Evolutionary conservation across 1,140 invertebrate species (phyloP).

Genomic region (Polypedilum pembai): DNA sequence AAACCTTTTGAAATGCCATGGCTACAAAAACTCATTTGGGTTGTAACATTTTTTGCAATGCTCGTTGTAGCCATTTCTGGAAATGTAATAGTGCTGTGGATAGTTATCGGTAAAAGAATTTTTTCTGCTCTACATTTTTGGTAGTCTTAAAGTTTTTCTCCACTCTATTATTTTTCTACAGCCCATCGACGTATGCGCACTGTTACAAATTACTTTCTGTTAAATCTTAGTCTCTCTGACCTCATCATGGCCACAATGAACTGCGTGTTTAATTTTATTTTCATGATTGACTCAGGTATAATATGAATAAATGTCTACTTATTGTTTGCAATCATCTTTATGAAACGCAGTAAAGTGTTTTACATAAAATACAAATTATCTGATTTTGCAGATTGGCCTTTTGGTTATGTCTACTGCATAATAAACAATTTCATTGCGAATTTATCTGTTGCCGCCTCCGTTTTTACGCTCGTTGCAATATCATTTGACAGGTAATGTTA

Average conservation of each 20-base stretch:
- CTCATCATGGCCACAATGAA: constrained; percentile 86
- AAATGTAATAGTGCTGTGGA: constrained; percentile 83
- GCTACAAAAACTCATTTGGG: constrained; percentile 56
- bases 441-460: constrained; percentile 78
- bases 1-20: constrained; percentile 37
- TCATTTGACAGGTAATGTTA: constrained; percentile 67
- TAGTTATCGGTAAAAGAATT: constrained; percentile 62
- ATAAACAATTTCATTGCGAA: constrained; percentile 84
- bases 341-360: background rate
- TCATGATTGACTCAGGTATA: constrained; percentile 59
- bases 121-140: background rate
- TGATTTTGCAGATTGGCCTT: constrained; percentile 63
- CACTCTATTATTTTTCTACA: constrained; percentile 34
- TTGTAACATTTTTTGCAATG: constrained; percentile 62
- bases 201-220: constrained; percentile 91
- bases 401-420: constrained; percentile 75
- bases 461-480: constrained; percentile 82
- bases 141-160: background rate
- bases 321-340: background rate
- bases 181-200: constrained; percentile 85
- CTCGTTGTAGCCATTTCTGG: constrained; percentile 69
- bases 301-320: background rate
- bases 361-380: background rate
- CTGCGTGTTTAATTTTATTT: constrained; percentile 88
- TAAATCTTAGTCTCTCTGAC: constrained; percentile 90